A percentile compares a stretch with the other conserved stretches of the same genome.
Conservation (phyloP, 2,113 vertebrate genomes). For the Monarcha castaneiventris region DNA sequence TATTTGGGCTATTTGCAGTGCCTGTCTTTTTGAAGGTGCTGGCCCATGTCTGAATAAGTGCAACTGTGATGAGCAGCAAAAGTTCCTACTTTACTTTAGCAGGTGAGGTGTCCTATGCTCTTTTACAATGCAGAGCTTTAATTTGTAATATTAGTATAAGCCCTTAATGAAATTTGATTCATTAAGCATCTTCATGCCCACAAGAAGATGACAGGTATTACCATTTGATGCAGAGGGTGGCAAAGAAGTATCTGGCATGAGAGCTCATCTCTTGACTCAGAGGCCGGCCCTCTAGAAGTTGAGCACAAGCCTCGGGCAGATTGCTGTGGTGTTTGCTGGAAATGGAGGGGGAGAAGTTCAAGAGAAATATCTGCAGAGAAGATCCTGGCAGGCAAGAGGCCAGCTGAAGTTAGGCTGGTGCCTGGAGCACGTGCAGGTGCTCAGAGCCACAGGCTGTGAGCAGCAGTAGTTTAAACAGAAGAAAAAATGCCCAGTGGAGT, state of each 20-base stretch:
- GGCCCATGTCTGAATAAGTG: background rate
- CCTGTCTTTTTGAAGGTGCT: background rate
- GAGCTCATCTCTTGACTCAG: background rate
- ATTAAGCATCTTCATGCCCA: background rate
- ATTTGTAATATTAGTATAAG: background rate
- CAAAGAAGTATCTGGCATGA: background rate
- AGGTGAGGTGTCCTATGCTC: background rate
- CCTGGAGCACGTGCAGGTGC: background rate
- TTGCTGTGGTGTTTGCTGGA: background rate
- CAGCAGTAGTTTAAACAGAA: background rate
- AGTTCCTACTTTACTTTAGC: background rate
- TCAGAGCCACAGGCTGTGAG: background rate
- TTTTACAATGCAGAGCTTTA: background rate
- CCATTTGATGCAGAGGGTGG: background rate
- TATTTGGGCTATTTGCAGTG: background rate
- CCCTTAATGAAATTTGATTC: background rate
- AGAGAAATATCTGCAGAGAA: background rate
- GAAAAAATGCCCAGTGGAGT: background rate
- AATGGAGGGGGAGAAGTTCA: background rate
- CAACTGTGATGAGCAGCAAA: background rate
- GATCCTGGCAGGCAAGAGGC: background rate
- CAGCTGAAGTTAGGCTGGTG: background rate
- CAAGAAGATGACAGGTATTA: background rate
- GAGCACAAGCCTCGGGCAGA: background rate
- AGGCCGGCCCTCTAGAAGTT: background rate